These are phyloP conservation scores for Aramus guarauna DNA, from an alignment of 2,113 vertebrate genomes.

Conservation along the genomic window DNA sequence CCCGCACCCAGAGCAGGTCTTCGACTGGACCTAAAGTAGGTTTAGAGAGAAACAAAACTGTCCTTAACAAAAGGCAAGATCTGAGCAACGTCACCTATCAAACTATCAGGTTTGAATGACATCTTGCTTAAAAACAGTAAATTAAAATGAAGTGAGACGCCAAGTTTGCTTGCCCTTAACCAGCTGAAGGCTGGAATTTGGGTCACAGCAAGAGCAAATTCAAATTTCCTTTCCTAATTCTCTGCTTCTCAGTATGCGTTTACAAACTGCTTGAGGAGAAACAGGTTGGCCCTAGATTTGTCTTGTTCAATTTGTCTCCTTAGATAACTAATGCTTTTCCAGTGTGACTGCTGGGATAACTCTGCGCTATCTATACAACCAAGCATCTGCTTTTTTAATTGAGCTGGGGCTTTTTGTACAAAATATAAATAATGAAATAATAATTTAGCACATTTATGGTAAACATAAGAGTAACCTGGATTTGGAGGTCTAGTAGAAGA, in stretches of 20 bases:
- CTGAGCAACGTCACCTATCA: background rate
- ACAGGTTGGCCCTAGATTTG: slow-evolving; percentile 32
- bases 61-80: background rate
- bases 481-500: background rate
- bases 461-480: background rate
- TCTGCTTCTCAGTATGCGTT: background rate
- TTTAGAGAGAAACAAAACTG: background rate
- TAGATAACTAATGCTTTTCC: background rate
- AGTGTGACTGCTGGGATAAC: background rate
- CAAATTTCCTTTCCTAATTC: background rate
- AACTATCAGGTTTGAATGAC: background rate
- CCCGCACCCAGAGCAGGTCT: background rate
- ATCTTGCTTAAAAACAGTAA: background rate
- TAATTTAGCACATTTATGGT: background rate
- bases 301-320: slow-evolving; percentile 41
- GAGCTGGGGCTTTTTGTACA: background rate
- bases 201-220: background rate
- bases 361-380: background rate
- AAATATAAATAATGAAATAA: background rate
- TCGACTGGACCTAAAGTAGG: background rate
- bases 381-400: background rate
- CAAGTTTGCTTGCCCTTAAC: background rate
- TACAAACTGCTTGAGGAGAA: slow-evolving; percentile 28
- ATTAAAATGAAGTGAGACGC: background rate
- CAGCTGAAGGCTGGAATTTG: background rate